Evolutionary conservation across 2,113 vertebrate species (phyloP), one percentile per base, ranked within the genome.

Genomic region (Ovibos moschatus): DNA sequence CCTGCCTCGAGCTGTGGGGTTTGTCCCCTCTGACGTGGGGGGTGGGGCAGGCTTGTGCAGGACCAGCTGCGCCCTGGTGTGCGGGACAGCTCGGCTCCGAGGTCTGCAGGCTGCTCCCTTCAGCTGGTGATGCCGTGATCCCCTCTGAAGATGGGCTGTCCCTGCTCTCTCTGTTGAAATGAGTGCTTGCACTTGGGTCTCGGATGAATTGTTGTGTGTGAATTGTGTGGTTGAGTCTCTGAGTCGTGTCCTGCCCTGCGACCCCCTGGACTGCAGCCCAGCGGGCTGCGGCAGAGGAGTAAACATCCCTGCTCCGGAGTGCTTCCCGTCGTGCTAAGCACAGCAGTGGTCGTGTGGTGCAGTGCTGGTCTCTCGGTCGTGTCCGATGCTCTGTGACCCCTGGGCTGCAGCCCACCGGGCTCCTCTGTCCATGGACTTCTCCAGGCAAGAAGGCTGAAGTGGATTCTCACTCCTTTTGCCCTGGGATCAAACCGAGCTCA

Each of bases 11-110:
- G 53, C 50, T 57, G n/a, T 4, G 33, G 27, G 83, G 45, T 2
- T 4, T 4, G 3, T 12, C 27, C 36, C 40, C 36, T 50, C 19
- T 23, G 5, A 2, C 0, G 0, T 4, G 85, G 47, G 55, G 0
- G 0, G 4, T 4, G 16, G 17, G 88, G 3, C 17, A 7, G 30
- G 12, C 1, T 3, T 12, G 19, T 14, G 51, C 10, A 11, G 27
- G 45, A 10, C 55, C 4, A 6, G 3, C 86, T 3, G 6, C 13
- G 15, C 17, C 23, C 30, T 28, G 3, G 25, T 3, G 51, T 7
- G 5, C 5, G 36, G 78, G 40, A 8, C 11, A 4, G 19, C 47
- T 43, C 17, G 5, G 7, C 1, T 27, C 8, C 3, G 36, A 55
- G 14, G 4, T 60, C 58, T 12, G 5, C 30, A 36, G 85, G 89